Conservation (phyloP, 2,113 vertebrate genomes). For the Lophura nycthemera region DNA sequence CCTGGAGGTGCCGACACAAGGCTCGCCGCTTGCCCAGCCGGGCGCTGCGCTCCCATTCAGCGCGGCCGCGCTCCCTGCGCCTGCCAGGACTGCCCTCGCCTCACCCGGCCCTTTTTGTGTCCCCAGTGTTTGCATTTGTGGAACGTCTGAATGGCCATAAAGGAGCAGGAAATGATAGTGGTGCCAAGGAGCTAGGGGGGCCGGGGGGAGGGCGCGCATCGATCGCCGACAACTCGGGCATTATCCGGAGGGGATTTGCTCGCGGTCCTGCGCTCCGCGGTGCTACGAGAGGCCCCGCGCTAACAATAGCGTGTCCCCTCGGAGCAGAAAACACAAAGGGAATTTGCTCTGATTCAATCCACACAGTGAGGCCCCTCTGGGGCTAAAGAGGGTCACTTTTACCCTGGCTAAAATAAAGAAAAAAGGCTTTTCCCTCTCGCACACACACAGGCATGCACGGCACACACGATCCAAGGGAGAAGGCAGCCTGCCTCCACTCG, state of each 20-base stretch:
- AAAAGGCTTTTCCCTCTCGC: slow-evolving; percentile 21
- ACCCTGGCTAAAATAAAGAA: slow-evolving; percentile 67
- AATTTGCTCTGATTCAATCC: slow-evolving; percentile 79
- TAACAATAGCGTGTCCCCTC: slow-evolving; percentile 79
- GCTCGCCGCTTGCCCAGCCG: not conserved
- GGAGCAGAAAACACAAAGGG: slow-evolving; percentile 78
- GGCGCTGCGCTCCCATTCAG: not conserved
- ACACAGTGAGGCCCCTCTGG: slow-evolving; percentile 78
- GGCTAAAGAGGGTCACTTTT: slow-evolving; percentile 78
- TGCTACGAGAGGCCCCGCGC: slow-evolving; percentile 59
- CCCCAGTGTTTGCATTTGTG: slow-evolving; percentile 58
- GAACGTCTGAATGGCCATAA: slow-evolving; percentile 27
- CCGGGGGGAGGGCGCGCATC: slow-evolving; percentile 49
- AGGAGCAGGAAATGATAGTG: slow-evolving; percentile 53
- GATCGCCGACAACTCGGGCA: slow-evolving; percentile 56
- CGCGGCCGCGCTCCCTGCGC: not conserved
- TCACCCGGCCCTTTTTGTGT: slow-evolving; percentile 22
- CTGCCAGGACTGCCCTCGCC: not conserved
- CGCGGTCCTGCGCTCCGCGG: slow-evolving; percentile 28
- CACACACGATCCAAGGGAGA: not conserved
- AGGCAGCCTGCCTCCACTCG: slow-evolving; percentile 15
- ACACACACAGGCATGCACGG: not conserved
- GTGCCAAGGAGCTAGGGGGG: slow-evolving; percentile 65
- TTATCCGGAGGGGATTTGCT: slow-evolving; percentile 58
- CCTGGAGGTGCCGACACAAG: slow-evolving; percentile 9